phyloP scores from a whole-genome alignment of 2,888 invertebrate species.

The Pachymerium ferrugineum region DNA sequence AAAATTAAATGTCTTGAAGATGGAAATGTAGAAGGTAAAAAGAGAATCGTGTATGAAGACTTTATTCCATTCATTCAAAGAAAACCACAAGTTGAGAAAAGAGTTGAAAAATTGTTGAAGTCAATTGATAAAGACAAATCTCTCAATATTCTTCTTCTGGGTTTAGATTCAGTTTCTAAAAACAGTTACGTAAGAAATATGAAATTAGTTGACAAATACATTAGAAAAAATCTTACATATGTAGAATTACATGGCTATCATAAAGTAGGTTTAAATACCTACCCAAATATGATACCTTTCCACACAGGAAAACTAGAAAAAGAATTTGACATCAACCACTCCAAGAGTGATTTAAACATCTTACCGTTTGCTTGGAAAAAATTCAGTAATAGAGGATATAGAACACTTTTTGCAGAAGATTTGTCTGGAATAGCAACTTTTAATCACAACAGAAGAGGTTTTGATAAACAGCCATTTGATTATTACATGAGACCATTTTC shows the following conservation, averaged over 20 bases:
- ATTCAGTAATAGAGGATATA: conserved; percentile 42
- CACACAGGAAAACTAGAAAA: conserved; percentile 40
- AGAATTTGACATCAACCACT: background rate
- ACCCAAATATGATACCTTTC: conserved; percentile 48
- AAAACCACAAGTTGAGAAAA: background rate
- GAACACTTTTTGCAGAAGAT: conserved; percentile 46
- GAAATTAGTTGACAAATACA: conserved; percentile 62
- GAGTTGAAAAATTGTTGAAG: background rate
- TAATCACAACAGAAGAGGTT: conserved; percentile 45
- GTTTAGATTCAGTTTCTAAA: conserved; percentile 78
- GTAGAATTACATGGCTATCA: conserved; percentile 54
- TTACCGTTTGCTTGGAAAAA: conserved; percentile 45
- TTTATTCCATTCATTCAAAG: background rate
- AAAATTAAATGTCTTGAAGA: background rate
- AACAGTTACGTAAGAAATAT: conserved; percentile 69
- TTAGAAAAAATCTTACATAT: conserved; percentile 62
- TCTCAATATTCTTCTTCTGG: conserved; percentile 64
- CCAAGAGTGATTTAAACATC: conserved; percentile 40
- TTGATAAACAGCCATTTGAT: conserved; percentile 44
- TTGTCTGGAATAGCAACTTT: conserved; percentile 45
- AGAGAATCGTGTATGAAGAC: background rate
- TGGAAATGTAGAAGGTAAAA: background rate
- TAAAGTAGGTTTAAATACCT: conserved; percentile 51
- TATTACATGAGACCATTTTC: conserved; percentile 46
- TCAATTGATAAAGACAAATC: background rate